Evolutionary conservation across 2,888 invertebrate species (phyloP).

Genomic region (Polydrusus pterygomalis): DNA sequence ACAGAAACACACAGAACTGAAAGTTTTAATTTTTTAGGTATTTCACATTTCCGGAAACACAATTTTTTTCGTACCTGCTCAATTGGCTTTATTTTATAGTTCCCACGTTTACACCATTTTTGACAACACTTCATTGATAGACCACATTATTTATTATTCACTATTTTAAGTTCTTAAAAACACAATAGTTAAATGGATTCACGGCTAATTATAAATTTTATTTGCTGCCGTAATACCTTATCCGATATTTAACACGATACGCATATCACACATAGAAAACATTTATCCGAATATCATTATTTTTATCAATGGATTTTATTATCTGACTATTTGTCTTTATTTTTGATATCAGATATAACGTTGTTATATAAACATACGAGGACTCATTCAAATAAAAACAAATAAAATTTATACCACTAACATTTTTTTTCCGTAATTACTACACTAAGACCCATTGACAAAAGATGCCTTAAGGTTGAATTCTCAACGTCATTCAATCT

Average conservation of each 20-base stretch:
- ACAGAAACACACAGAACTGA: not conserved
- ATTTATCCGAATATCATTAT: not conserved
- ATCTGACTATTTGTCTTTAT: not conserved
- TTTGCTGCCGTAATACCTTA: no score
- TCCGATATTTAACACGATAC: no score
- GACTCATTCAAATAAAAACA: no score
- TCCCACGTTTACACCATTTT: slow-evolving; percentile 33
- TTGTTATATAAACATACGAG: not conserved
- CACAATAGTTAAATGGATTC: not conserved
- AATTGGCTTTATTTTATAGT: slow-evolving; percentile 25
- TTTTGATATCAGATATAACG: not conserved
- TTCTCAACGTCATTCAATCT: no score
- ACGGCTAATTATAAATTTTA: not conserved
- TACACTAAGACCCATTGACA: no score
- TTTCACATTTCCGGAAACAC: no score
- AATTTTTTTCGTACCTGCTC: not conserved
- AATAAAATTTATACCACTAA: no score
- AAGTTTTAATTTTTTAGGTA: no score
- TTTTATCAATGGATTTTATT: slow-evolving; percentile 20
- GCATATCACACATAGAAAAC: no score
- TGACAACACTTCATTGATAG: slow-evolving; percentile 35
- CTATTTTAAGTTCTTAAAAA: not conserved
- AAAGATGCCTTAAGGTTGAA: no score
- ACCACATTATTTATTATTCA: not conserved
- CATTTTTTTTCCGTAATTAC: no score